These are phyloP conservation scores for Cheilosia urbana DNA, from an alignment of 2,888 invertebrate genomes.

Conservation along the genomic window DNA sequence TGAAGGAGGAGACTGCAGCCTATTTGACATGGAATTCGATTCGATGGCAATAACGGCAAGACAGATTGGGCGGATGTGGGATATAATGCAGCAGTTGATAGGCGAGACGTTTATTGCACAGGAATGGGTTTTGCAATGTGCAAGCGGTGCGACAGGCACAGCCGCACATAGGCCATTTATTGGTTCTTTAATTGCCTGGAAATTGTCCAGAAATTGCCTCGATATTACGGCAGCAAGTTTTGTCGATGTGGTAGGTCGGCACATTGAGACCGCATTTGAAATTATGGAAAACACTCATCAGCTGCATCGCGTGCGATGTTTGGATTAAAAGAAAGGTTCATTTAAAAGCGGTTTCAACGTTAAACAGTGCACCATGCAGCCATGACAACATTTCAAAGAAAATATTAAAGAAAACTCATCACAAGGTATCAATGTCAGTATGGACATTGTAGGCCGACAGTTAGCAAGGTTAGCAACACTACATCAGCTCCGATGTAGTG, in stretches of 20 bases:
- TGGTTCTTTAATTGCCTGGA: slow-evolving; percentile 8
- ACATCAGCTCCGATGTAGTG: too few species aligned
- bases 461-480: too few species aligned
- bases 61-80: neutral
- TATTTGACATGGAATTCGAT: neutral
- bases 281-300: slow-evolving; percentile 1
- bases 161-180: neutral
- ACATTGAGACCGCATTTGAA: neutral
- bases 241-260: neutral
- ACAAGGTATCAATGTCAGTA: too few species aligned
- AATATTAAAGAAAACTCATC: too few species aligned
- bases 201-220: slow-evolving; percentile 1
- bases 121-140: neutral
- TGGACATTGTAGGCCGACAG: too few species aligned
- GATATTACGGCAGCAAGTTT: too few species aligned
- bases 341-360: too few species aligned
- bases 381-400: too few species aligned
- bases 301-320: too few species aligned
- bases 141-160: neutral
- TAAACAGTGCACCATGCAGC: too few species aligned
- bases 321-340: too few species aligned
- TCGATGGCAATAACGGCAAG: neutral
- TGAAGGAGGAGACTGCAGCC: neutral
- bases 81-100: neutral
- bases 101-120: slow-evolving; percentile 8